Evolutionary conservation across 2,113 vertebrate genomes (phyloP), one percentile per base, ranked within the genome.

Genomic region (Pholis gunnellus): DNA sequence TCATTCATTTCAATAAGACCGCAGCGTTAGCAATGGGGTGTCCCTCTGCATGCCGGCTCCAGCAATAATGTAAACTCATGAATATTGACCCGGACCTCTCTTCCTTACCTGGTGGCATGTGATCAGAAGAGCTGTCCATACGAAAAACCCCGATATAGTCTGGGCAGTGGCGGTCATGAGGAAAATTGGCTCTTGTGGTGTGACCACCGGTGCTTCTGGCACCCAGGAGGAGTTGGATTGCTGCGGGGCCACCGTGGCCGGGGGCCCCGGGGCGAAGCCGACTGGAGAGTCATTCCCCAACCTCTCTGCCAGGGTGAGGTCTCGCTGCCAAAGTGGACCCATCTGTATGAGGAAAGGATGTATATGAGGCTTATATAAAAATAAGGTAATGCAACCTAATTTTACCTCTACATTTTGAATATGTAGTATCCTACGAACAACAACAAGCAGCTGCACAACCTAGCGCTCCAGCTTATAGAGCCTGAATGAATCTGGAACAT

Each of bases 101-200:
- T n/a, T 48, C 31, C 83, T 92, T 91, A 99, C 98, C 97, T 99
- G 98, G 89, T 99, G 98, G 90, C 97, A 98, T 78, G 98, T 99
- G 93, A 99, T 95, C 40, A 99, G 96, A 83, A 99, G 95, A 64
- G 98, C 98, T 0, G 97, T 98, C 98, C 98, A 99, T 22, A 98
- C 98, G 74, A 99, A 99, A 92, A 98, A 96, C 17, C 98, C 97
- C 1, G 98, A 99, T 91, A 98, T 96, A 48, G 96, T 97, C 88
- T 98, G 97, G 54, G 98, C 97, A 1, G 97, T 96, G 0, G 96
- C 95, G 36, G 97, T 99, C 98, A 99, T 98, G 83, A 99, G 97
- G 88, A 99, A 99, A 91, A 97, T 88, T 0, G 97, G 97, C 86
- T 97, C 94, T 46, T 97, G 97, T 72, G 95, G 90, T 68, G 94